phyloP scores from a whole-genome alignment of 2,888 invertebrate species.

The Tineola bisselliella region DNA sequence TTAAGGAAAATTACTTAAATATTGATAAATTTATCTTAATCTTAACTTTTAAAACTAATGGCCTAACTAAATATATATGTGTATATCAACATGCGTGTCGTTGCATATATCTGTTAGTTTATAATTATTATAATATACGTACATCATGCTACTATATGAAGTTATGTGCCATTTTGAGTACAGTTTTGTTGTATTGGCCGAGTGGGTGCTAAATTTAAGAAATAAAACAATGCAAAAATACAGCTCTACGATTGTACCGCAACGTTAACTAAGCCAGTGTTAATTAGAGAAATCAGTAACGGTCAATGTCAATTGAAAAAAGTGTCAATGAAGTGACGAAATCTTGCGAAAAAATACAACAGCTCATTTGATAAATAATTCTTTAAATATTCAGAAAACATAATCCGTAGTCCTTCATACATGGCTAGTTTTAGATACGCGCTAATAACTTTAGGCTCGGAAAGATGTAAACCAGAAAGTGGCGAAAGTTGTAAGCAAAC shows the following conservation, averaged over 20 bases:
- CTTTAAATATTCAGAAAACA: neutral
- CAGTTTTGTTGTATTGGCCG: no score
- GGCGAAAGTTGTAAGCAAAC: slow-evolving; percentile 31
- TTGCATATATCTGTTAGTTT: no score
- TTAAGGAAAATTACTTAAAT: slow-evolving; percentile 19
- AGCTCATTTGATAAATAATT: neutral
- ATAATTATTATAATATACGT: no score
- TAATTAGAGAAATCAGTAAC: slow-evolving; percentile 47
- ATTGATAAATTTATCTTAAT: no score
- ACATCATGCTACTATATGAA: no score
- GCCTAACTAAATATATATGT: no score
- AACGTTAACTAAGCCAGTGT: slow-evolving; percentile 20
- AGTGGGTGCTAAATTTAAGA: neutral
- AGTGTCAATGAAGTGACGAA: slow-evolving; percentile 25
- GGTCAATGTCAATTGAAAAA: slow-evolving; percentile 42
- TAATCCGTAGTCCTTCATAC: slow-evolving; percentile 25
- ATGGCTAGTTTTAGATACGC: slow-evolving; percentile 25
- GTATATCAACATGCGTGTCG: no score
- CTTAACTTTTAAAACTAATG: no score
- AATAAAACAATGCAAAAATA: neutral
- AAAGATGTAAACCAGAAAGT: slow-evolving; percentile 20
- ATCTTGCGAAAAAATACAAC: slow-evolving; percentile 21
- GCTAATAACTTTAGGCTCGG: slow-evolving; percentile 17
- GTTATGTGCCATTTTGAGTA: no score
- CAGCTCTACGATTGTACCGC: neutral